Conservation (phyloP, 2,113 vertebrate species). For the Neotoma lepida region DNA sequence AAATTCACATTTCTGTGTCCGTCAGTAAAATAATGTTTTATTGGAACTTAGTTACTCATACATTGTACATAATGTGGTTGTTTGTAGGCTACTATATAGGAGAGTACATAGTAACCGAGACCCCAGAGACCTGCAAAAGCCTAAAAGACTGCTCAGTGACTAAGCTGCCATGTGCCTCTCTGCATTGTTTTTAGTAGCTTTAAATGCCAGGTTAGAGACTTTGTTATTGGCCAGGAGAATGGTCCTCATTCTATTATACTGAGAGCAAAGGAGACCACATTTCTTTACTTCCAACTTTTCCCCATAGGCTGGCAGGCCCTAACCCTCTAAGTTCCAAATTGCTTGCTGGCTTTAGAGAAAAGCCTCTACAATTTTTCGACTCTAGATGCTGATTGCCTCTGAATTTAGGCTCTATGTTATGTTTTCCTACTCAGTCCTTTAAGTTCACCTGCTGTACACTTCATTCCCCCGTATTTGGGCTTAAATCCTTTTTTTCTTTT, state of each 20-base stretch:
- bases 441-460: not conserved
- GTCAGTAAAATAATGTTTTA: not conserved
- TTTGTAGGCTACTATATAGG: not conserved
- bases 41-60: not conserved
- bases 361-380: not conserved
- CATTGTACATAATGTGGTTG: not conserved
- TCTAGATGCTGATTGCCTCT: not conserved
- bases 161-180: not conserved
- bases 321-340: not conserved
- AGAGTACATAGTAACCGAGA: not conserved
- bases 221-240: not conserved
- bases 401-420: not conserved
- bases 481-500: not conserved
- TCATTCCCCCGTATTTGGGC: not conserved
- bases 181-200: not conserved
- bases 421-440: not conserved
- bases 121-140: not conserved
- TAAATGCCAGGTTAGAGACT: slow-evolving; percentile 34
- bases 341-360: not conserved
- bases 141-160: not conserved
- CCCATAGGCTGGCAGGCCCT: not conserved
- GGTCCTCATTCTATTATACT: slow-evolving; percentile 3
- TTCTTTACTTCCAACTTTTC: slow-evolving; percentile 39
- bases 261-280: not conserved
- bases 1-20: not conserved